phyloP scores from a whole-genome alignment of 2,888 invertebrate genomes.

The Lobophora halterata region DNA sequence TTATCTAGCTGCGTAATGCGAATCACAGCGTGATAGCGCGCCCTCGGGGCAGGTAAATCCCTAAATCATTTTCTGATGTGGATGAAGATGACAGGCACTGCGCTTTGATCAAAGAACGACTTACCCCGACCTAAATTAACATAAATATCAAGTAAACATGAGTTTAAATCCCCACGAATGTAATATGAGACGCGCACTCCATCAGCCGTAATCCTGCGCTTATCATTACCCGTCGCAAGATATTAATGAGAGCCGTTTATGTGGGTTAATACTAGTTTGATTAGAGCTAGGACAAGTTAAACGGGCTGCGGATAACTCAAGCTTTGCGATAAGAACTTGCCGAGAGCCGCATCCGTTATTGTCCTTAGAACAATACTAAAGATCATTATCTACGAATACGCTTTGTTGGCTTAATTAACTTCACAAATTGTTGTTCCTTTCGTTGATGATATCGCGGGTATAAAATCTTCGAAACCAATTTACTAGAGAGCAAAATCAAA shows the following conservation, averaged over 20 bases:
- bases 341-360: constrained; percentile 51
- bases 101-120: constrained; percentile 28
- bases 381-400: constrained; percentile 57
- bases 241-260: constrained; percentile 39
- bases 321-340: constrained; percentile 60
- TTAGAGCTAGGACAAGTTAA: constrained; percentile 40
- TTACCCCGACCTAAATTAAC: constrained; percentile 22
- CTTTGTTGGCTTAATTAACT: constrained; percentile 69
- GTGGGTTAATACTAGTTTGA: constrained; percentile 38
- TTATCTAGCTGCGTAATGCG: background rate
- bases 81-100: constrained; percentile 22
- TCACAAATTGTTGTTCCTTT: constrained; percentile 59
- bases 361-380: constrained; percentile 60
- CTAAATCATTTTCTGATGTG: constrained; percentile 19
- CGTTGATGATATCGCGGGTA: constrained; percentile 42
- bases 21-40: constrained; percentile 9
- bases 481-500: constrained; percentile 33
- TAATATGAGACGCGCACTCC: constrained; percentile 23
- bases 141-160: constrained; percentile 32
- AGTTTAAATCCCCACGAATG: constrained; percentile 28
- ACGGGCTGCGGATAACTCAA: constrained; percentile 53
- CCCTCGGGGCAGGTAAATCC: constrained; percentile 16
- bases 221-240: constrained; percentile 31
- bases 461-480: constrained; percentile 47
- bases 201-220: constrained; percentile 27